These are phyloP conservation scores for Nannoperca obscura DNA, from an alignment of 2,797 vertebrate genomes.

Conservation along the genomic window DNA sequence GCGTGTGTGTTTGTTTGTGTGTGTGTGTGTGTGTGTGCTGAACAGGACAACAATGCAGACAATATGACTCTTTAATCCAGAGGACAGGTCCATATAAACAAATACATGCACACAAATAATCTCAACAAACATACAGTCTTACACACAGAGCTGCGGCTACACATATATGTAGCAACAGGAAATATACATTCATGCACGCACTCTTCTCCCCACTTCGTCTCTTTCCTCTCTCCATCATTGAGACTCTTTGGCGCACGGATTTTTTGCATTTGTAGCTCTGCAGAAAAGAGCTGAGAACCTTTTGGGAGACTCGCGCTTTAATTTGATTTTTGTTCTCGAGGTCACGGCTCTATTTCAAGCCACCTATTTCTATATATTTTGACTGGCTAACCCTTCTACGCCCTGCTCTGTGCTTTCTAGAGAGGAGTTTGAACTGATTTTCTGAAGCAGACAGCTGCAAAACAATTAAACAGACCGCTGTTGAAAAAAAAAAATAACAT, in stretches of 20 bases:
- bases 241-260: slow-evolving; percentile 55
- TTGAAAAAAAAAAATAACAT: not conserved
- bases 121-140: not conserved
- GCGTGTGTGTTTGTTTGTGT: not conserved
- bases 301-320: slow-evolving; percentile 44
- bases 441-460: not conserved
- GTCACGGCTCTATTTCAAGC: slow-evolving; percentile 43
- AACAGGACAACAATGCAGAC: slow-evolving; percentile 36
- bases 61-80: slow-evolving; percentile 21
- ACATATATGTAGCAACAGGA: slow-evolving; percentile 4
- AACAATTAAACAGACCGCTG: not conserved
- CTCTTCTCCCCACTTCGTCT: slow-evolving; percentile 25
- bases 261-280: slow-evolving; percentile 55
- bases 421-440: not conserved
- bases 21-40: slow-evolving; percentile 8
- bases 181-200: not conserved
- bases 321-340: slow-evolving; percentile 61
- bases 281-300: slow-evolving; percentile 46
- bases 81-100: slow-evolving; percentile 10
- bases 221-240: slow-evolving; percentile 38
- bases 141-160: not conserved
- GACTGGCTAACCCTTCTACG: not conserved
- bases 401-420: slow-evolving; percentile 5
- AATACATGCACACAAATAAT: slow-evolving; percentile 9
- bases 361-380: slow-evolving; percentile 18